Conservation (phyloP, 2,797 vertebrate genomes). For the Mycteria americana region DNA sequence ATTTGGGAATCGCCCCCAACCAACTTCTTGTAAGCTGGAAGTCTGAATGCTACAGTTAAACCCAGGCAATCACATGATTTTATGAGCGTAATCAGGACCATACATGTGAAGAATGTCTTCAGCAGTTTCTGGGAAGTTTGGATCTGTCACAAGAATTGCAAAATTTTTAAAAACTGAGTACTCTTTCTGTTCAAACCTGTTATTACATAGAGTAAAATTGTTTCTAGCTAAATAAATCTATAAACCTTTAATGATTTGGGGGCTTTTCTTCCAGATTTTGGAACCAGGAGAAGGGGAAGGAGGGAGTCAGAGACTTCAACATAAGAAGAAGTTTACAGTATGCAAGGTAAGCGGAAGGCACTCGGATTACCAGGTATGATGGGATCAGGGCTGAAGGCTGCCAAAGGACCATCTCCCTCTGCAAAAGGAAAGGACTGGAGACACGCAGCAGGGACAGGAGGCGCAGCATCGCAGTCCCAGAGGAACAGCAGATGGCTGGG, state of each 20-base stretch:
- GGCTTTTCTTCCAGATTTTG: neutral
- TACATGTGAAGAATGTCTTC: neutral
- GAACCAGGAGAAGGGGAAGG: neutral
- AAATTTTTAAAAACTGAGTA: neutral
- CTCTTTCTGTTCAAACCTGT: neutral
- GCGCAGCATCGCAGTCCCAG: neutral
- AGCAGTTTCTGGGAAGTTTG: neutral
- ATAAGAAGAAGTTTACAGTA: neutral
- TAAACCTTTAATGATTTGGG: neutral
- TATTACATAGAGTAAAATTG: neutral
- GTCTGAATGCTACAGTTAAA: neutral
- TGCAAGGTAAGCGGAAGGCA: neutral
- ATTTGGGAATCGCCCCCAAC: neutral
- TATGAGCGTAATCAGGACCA: neutral
- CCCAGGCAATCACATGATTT: neutral
- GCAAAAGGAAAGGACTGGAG: neutral
- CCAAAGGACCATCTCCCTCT: neutral
- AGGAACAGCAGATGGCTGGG: neutral
- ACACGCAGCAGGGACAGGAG: accelerated
- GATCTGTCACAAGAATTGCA: neutral
- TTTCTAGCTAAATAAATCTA: neutral
- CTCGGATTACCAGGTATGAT: neutral
- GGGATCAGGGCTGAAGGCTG: neutral
- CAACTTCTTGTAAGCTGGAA: neutral
- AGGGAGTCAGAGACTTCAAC: neutral